Evolutionary conservation across 1,140 invertebrate species (phyloP).

Genomic region (Formica exsecta): DNA sequence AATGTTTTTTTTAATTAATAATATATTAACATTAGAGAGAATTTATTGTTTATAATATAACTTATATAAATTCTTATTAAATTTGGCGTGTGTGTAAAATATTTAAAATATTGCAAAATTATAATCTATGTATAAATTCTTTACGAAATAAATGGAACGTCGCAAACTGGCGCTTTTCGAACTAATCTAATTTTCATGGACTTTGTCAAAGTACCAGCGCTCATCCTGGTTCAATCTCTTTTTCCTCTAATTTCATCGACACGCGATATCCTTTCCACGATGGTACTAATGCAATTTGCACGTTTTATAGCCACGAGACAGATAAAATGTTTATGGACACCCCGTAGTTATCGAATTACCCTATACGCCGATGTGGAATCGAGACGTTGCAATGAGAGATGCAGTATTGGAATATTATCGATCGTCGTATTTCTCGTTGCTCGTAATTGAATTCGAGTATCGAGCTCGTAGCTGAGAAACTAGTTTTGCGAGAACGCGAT

Average conservation of each 20-base stretch:
- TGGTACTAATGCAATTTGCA: slow-evolving; percentile 25
- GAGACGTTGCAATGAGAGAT: slow-evolving; percentile 36
- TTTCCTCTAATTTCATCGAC: neutral
- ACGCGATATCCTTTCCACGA: neutral
- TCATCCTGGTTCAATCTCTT: neutral
- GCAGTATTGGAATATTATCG: slow-evolving; percentile 45
- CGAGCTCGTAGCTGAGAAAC: slow-evolving; percentile 20
- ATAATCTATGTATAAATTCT: neutral
- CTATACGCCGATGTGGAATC: neutral
- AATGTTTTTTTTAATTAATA: slow-evolving; percentile 26
- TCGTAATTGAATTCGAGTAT: slow-evolving; percentile 41
- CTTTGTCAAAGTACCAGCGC: neutral
- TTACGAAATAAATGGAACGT: neutral
- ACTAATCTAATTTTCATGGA: neutral
- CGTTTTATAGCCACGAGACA: neutral
- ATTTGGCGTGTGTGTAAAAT: neutral
- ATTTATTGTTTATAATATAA: neutral
- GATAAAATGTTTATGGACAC: slow-evolving; percentile 42
- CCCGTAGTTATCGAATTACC: slow-evolving; percentile 51
- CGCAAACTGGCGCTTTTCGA: neutral
- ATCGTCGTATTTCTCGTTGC: slow-evolving; percentile 7
- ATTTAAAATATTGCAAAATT: neutral
- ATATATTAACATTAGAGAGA: neutral
- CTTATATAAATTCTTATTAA: neutral
- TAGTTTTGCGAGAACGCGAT: neutral